Percentiles rank a stretch among this genome's conserved stretches.
These are phyloP conservation scores for Monopis laevigella DNA, from an alignment of 2,888 invertebrate genomes.

Conservation along the genomic window DNA sequence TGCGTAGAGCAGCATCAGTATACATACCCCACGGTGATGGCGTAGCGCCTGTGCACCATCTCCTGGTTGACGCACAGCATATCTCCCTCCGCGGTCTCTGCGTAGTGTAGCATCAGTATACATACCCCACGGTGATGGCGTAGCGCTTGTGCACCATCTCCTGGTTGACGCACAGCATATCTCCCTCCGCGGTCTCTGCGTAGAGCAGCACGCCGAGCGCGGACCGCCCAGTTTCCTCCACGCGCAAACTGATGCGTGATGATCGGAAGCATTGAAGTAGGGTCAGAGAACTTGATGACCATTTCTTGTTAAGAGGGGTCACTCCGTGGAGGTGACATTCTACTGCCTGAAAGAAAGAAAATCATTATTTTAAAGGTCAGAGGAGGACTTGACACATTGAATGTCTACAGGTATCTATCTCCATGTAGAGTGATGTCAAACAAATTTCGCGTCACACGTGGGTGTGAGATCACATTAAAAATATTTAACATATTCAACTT, in stretches of 20 bases:
- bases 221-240: slow-evolving; percentile 33
- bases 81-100: slow-evolving; percentile 32
- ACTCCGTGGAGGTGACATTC: slow-evolving; percentile 52
- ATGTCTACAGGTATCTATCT: too few relatives aligned
- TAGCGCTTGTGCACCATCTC: slow-evolving; percentile 49
- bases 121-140: slow-evolving; percentile 48
- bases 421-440: too few relatives aligned
- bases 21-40: slow-evolving; percentile 45
- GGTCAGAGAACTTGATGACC: slow-evolving; percentile 39
- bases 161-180: slow-evolving; percentile 34
- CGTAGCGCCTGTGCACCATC: slow-evolving; percentile 49
- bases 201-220: slow-evolving; percentile 43
- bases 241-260: slow-evolving; percentile 32
- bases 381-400: too few relatives aligned
- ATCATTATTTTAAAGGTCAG: too few relatives aligned
- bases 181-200: slow-evolving; percentile 32
- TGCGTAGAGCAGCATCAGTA: neutral
- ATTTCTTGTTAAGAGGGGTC: slow-evolving; percentile 43
- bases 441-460: too few relatives aligned
- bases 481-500: too few relatives aligned
- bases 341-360: slow-evolving; percentile 30
- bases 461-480: too few relatives aligned
- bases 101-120: slow-evolving; percentile 30
- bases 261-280: slow-evolving; percentile 33
- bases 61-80: slow-evolving; percentile 35